Percentiles rank a stretch among this genome's conserved stretches.
These are phyloP conservation scores for Rhaphigaster nebulosa DNA, from an alignment of 2,888 invertebrate species.

Conservation along the genomic window DNA sequence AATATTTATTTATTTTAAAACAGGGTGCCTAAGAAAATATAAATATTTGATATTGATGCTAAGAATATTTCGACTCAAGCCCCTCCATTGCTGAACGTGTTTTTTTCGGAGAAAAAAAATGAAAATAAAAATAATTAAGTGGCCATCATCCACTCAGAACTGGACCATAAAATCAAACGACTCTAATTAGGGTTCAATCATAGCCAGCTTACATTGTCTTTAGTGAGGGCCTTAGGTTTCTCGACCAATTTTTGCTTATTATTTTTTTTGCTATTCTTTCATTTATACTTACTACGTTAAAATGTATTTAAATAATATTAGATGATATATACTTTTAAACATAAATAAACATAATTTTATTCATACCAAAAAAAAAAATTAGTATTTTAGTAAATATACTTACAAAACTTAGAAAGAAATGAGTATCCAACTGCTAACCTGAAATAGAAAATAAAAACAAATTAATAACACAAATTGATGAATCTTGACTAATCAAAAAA, in stretches of 20 bases:
- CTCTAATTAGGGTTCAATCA: background rate
- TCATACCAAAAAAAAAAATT: background rate
- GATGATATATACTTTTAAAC: background rate
- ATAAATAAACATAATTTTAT: background rate
- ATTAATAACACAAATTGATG: background rate
- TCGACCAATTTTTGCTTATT: background rate
- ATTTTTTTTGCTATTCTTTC: too few relatives aligned
- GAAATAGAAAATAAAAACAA: background rate
- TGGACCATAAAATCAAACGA: conserved; percentile 10
- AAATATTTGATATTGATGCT: background rate
- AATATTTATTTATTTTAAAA: background rate
- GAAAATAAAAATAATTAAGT: background rate
- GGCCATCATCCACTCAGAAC: background rate
- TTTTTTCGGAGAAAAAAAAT: background rate
- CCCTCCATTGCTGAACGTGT: background rate
- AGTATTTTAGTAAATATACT: background rate
- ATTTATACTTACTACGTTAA: too few relatives aligned
- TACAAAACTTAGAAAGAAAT: background rate
- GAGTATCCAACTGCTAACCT: conserved; percentile 25
- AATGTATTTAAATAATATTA: too few relatives aligned
- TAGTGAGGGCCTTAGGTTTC: background rate
- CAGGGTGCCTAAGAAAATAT: background rate
- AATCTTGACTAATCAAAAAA: too few relatives aligned
- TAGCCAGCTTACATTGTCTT: background rate
- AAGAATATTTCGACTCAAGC: background rate